phyloP scores from a whole-genome alignment of 2,797 vertebrate species.

The Aplochiton taeniatus region DNA sequence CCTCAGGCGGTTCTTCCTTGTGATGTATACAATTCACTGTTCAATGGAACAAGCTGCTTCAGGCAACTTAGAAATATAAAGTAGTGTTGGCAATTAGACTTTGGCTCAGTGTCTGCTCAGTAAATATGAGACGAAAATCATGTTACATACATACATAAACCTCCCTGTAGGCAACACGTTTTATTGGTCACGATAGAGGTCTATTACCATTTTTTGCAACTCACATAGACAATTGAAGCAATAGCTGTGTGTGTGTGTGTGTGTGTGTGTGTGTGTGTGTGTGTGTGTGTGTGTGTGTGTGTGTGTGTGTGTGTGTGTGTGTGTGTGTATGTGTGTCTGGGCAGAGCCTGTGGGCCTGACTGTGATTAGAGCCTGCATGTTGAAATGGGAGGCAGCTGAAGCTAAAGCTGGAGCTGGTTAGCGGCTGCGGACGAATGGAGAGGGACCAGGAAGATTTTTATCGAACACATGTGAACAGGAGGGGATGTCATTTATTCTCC shows the following conservation, averaged over 20 bases:
- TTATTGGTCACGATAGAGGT: constrained; percentile 56
- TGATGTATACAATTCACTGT: constrained; percentile 34
- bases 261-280: constrained; percentile 16
- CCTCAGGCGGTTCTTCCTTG: constrained; percentile 46
- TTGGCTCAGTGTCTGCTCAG: constrained; percentile 28
- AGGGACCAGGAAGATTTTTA: constrained; percentile 73
- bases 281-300: constrained; percentile 12
- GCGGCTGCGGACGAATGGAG: constrained; percentile 63
- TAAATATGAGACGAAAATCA: constrained; percentile 42
- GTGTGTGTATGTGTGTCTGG: constrained; percentile 35
- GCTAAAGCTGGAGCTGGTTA: constrained; percentile 70
- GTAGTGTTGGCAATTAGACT: constrained; percentile 37
- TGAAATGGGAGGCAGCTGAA: constrained; percentile 73
- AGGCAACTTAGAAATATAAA: constrained; percentile 44
- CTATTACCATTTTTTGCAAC: constrained; percentile 40
- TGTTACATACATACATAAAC: constrained; percentile 53
- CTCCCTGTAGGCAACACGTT: constrained; percentile 53
- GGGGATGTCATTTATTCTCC: constrained; percentile 63
- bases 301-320: constrained; percentile 30
- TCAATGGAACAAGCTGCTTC: constrained; percentile 40
- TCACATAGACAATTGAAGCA: constrained; percentile 58
- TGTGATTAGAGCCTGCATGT: constrained; percentile 71
- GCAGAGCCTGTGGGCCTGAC: constrained; percentile 53
- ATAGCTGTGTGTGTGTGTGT: constrained; percentile 45
- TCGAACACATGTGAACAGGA: constrained; percentile 67